Base-by-base conservation (phyloP, 1,140 invertebrate species). In the Ceratosolen fusciceps region DNA sequence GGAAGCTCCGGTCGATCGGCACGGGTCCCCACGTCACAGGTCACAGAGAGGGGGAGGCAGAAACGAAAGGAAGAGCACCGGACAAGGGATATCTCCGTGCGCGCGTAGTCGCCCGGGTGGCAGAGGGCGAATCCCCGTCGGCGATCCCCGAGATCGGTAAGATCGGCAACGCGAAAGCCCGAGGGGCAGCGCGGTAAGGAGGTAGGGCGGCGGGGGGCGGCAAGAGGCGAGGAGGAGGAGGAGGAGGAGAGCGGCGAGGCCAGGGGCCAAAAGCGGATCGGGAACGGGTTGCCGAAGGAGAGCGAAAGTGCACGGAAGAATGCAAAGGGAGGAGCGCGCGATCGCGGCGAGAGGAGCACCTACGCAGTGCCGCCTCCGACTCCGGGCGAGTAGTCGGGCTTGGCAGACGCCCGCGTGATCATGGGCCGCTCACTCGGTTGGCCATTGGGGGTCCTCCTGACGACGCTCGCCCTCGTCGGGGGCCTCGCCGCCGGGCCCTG, bases 281-380 rank as follows among this genome's bases (percentile, higher is more conserved):
- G 52, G 82, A 85, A 85, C 86, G 86, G 85, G 82, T 86, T 86
- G 83, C 82, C 83, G 85, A 88, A 84, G 83, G 84, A 87, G 84
- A 85, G 56, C n/a, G 75, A 77, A 71, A 77, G 75, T 70, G 34
- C n/a, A 49, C 29, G 29, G 75, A 83, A 85, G 85, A 88, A 88
- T 87, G 85, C 84, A 86, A 87, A 87, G 84, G 86, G 84, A 87
- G 85, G 85, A 84, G 86, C 81, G 85, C 84, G 84, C 43, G 49
- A 16, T 9, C 14, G 71, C 71, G n/a, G 34, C 56, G 56, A 60
- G 24, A 60, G 0, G 26, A 14, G 58, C 58, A 16, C 26, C 54
- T 52, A 43, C 56, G 72, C 24, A 29, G n/a, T 1, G 67, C 4
- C 8, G 24, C 24, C 54, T 62, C 2, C 82, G 80, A 19, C 54